These are phyloP conservation scores for Aselliscus stoliczkanus DNA, from an alignment of 2,797 vertebrate genomes.

Conservation along the genomic window DNA sequence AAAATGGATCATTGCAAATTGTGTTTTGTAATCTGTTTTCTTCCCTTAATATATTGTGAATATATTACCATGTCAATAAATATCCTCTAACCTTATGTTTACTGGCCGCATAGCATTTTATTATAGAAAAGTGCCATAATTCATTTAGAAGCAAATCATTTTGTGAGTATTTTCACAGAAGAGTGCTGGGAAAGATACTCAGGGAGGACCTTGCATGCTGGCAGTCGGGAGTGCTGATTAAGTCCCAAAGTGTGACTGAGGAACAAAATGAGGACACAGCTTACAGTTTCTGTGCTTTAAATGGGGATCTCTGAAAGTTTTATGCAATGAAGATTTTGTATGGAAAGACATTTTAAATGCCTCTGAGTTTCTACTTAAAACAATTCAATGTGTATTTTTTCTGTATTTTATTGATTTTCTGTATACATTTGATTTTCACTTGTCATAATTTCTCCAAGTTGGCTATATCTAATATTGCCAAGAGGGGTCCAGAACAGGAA, in stretches of 20 bases:
- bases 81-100: background rate
- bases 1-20: background rate
- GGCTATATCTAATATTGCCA: background rate
- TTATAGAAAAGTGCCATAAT: background rate
- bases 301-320: background rate
- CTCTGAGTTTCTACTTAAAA: background rate
- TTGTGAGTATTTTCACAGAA: background rate
- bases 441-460: background rate
- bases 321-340: background rate
- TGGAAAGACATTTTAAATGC: background rate
- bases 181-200: background rate
- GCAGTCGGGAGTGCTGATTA: background rate
- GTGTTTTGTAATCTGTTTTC: constrained; percentile 38
- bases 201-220: background rate
- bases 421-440: background rate
- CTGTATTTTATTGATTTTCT: background rate
- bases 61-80: constrained; percentile 46
- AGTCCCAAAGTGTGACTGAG: background rate
- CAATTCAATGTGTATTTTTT: background rate
- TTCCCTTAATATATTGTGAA: background rate
- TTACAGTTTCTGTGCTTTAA: background rate
- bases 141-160: background rate
- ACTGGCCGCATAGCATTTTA: constrained; percentile 20
- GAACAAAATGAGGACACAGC: background rate
- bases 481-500: background rate